A percentile compares a stretch with the other conserved stretches of the same genome.
These are phyloP conservation scores for Bombycilla garrulus DNA, from an alignment of 2,113 vertebrate species.

Conservation along the genomic window DNA sequence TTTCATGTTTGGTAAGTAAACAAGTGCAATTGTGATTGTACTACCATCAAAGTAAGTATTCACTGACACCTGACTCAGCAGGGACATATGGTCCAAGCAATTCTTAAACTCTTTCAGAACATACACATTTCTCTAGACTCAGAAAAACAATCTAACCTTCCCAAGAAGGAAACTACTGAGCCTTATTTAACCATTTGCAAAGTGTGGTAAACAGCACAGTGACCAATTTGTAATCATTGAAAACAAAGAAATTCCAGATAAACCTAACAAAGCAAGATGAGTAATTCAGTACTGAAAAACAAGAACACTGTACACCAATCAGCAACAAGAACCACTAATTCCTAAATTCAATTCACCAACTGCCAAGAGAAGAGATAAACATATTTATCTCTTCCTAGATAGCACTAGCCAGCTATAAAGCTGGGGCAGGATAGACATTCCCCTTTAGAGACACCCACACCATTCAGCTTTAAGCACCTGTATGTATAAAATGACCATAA, in stretches of 20 bases:
- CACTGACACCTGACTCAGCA: background rate
- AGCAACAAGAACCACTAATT: background rate
- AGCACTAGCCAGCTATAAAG: background rate
- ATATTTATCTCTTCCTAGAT: background rate
- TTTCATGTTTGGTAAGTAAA: background rate
- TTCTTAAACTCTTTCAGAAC: background rate
- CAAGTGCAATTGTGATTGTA: background rate
- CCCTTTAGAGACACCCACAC: background rate
- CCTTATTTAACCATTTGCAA: background rate
- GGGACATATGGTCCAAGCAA: background rate
- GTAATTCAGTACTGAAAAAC: constrained; percentile 7
- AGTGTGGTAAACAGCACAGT: background rate
- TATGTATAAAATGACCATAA: background rate
- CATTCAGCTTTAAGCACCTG: background rate
- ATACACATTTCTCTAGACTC: background rate
- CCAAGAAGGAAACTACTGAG: background rate
- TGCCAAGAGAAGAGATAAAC: constrained; percentile 2
- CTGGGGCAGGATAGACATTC: background rate
- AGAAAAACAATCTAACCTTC: background rate
- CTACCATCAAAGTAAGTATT: background rate
- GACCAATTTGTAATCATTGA: background rate
- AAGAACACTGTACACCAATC: background rate
- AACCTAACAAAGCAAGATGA: constrained; percentile 22
- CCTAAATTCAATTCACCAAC: constrained; percentile 22
- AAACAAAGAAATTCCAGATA: background rate